Base-by-base conservation (phyloP, 2,113 vertebrate species). In the Chlamydotis undulata region DNA sequence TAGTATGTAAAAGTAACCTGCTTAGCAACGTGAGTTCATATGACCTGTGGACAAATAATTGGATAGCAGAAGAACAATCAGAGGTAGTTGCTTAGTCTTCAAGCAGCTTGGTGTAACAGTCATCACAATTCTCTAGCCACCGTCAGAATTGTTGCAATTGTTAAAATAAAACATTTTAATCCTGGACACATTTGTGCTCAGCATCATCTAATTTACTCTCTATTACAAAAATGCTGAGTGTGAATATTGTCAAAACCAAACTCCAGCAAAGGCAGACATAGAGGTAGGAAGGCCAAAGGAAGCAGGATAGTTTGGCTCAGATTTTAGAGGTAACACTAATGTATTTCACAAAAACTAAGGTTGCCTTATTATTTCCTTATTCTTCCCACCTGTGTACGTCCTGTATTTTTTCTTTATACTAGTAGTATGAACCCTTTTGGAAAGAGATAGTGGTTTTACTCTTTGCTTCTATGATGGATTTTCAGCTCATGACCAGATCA, bases 1-100 rank as follows among this genome's bases (percentile, higher is more conserved):
- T 96, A 96, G 95, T 97, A 83, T 76, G 29, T 85, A 56, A 89
- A 95, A 89, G 83, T 41, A 90, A 91, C 65, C 78, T 77, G 61
- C 56, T 86, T 76, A 90, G 79, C 37, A 89, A 91, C 82, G 81
- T 78, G 85, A 83, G 56, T 95, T 70, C 81, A 31, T 92, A 56
- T 43, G 78, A 89, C 94, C 88, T 75, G 63, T 50, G 53, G 71
- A 87, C 45, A 93, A 94, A 87, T 83, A 73, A 83, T 56, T 65
- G 9, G 59, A 61, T 93, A 85, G 41, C 70, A 83, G 76, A 65
- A 90, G 35, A 90, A 82, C 8, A 65, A 10, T 83, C 31, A 63
- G 71, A 90, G 26, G 35, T 29, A 87, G 17, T 29, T 93, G 19
- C 7, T 78, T 74, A 35, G 3, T 71, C 37, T 57, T 84, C n/a